Conservation (phyloP, 2,113 vertebrate species). For the Zonotrichia leucophrys region DNA sequence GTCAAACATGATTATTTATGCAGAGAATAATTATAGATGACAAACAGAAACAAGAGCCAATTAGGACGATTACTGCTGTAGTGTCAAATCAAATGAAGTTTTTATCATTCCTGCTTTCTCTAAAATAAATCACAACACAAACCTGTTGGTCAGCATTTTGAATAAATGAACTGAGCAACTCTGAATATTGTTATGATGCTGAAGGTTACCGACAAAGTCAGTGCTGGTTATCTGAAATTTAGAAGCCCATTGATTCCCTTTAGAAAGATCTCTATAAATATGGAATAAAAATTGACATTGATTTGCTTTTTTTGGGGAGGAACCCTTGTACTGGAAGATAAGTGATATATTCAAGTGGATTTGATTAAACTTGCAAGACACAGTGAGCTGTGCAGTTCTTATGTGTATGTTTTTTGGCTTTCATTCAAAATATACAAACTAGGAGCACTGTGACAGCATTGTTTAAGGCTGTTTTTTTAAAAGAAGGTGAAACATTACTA, state of each 20-base stretch:
- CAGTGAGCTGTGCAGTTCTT: not conserved
- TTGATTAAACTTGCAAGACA: not conserved
- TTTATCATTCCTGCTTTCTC: not conserved
- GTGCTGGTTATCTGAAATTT: conserved; percentile 11
- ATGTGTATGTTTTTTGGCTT: conserved; percentile 9
- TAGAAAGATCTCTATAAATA: not conserved
- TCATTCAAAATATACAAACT: not conserved
- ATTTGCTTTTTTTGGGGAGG: not conserved
- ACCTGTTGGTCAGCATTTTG: conserved; percentile 17
- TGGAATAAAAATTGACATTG: conserved; percentile 16
- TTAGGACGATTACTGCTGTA: not conserved
- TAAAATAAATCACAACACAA: not conserved
- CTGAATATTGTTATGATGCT: not conserved
- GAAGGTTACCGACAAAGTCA: conserved; percentile 4
- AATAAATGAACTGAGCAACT: not conserved
- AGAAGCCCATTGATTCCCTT: not conserved
- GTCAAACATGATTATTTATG: conserved; percentile 28
- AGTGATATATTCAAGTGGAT: not conserved
- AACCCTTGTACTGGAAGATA: not conserved
- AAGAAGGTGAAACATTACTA: not conserved
- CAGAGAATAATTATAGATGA: conserved; percentile 35
- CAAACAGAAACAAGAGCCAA: conserved; percentile 55
- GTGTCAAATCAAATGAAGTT: conserved; percentile 12
- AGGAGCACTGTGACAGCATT: not conserved
- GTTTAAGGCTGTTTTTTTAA: not conserved